phyloP scores from a whole-genome alignment of 2,888 invertebrate species.

The Noctua comes region DNA sequence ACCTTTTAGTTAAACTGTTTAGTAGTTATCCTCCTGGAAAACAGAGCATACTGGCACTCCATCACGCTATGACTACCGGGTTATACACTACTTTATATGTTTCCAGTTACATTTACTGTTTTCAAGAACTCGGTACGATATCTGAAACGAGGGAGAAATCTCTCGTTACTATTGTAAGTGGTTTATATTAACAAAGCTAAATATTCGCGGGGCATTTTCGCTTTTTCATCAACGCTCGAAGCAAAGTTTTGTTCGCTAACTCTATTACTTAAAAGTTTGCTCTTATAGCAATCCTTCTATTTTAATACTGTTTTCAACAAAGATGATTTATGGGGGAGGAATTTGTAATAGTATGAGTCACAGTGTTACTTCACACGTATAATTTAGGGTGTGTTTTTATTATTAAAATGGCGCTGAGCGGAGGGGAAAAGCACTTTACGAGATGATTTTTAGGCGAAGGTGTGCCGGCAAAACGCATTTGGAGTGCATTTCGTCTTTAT shows the following conservation, averaged over 20 bases:
- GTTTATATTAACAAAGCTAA: slow-evolving; percentile 37
- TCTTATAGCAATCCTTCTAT: slow-evolving; percentile 62
- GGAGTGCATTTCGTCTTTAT: slow-evolving; percentile 1
- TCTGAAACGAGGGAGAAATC: slow-evolving; percentile 84
- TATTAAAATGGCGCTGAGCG: slow-evolving; percentile 16
- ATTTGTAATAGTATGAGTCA: slow-evolving; percentile 41
- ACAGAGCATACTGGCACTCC: slow-evolving; percentile 75
- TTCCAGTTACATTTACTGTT: slow-evolving; percentile 65
- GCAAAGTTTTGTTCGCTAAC: slow-evolving; percentile 46
- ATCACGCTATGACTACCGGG: slow-evolving; percentile 78
- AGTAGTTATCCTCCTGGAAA: slow-evolving; percentile 73
- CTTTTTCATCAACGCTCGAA: slow-evolving; percentile 59
- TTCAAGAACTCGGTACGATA: slow-evolving; percentile 70
- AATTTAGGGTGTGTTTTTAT: slow-evolving; percentile 39
- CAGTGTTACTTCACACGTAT: slow-evolving; percentile 24
- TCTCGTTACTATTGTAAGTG: slow-evolving; percentile 69
- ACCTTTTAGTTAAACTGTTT: slow-evolving; percentile 80
- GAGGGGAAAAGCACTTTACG: slow-evolving; percentile 19
- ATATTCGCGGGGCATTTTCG: slow-evolving; percentile 68
- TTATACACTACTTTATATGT: slow-evolving; percentile 57
- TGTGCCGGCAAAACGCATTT: slow-evolving; percentile 27
- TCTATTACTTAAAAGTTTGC: slow-evolving; percentile 58
- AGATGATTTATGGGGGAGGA: slow-evolving; percentile 52
- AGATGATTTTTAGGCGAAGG: slow-evolving; percentile 24
- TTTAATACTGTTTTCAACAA: slow-evolving; percentile 60